phyloP scores from a whole-genome alignment of 2,888 invertebrate species.

The Lasiommata megera region DNA sequence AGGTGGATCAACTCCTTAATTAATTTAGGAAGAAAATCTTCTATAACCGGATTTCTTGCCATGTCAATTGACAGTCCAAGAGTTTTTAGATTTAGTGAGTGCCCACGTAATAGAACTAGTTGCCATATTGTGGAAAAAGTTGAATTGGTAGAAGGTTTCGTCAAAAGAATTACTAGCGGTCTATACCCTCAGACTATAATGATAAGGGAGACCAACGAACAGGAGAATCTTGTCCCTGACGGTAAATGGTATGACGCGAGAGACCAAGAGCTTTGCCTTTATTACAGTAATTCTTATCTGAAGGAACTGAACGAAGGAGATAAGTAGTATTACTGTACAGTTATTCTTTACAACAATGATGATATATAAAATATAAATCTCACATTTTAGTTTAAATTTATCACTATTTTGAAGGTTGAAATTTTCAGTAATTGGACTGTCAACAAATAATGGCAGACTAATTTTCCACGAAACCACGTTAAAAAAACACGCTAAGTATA shows the following conservation, averaged over 20 bases:
- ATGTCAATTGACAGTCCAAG: constrained; percentile 42
- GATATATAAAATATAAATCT: background rate
- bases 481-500: no score
- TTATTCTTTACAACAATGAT: background rate
- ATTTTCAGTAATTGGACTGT: no score
- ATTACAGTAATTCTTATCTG: constrained; percentile 20
- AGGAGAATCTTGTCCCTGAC: constrained; percentile 1
- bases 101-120: constrained; percentile 23
- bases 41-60: constrained; percentile 35
- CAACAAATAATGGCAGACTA: no score
- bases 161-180: constrained; percentile 11
- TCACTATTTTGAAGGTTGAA: background rate
- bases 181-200: constrained; percentile 20
- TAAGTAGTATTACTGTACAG: background rate
- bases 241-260: constrained; percentile 32
- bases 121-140: constrained; percentile 26
- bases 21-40: constrained; percentile 36
- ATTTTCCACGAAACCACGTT: no score
- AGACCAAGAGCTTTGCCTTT: constrained; percentile 34
- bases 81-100: constrained; percentile 41
- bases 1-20: constrained; percentile 48
- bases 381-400: background rate
- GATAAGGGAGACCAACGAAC: background rate
- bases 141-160: constrained; percentile 15
- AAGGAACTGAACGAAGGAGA: background rate